Conservation (phyloP, 1,140 invertebrate genomes). For the Cotesia typhae region DNA sequence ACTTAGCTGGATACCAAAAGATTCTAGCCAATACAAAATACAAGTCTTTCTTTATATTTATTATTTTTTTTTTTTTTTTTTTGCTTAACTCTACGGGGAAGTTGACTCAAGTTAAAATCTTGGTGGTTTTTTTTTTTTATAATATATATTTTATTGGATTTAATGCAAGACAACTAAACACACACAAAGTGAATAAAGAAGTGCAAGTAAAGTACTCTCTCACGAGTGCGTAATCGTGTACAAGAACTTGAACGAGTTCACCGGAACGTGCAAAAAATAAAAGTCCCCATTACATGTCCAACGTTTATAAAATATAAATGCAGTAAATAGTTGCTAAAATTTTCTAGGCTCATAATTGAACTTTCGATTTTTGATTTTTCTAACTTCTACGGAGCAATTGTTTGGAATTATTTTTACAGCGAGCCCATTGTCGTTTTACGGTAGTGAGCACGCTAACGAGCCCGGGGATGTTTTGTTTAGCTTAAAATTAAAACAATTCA, state of each 20-base stretch:
- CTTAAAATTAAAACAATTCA: background rate
- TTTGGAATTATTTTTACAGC: constrained; percentile 30
- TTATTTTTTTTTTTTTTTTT: too few species aligned
- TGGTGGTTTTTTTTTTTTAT: background rate
- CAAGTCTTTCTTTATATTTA: too few species aligned
- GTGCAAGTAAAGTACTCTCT: constrained; percentile 12
- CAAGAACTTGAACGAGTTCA: constrained; percentile 18
- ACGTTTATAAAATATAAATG: too few species aligned
- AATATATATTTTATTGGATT: too few species aligned
- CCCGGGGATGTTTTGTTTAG: constrained; percentile 35
- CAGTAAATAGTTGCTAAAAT: too few species aligned
- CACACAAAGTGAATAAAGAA: background rate
- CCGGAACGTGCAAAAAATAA: background rate
- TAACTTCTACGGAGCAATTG: constrained; percentile 1
- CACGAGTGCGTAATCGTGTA: constrained; percentile 17
- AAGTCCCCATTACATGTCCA: background rate
- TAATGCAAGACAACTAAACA: background rate
- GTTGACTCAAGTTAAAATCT: too few species aligned
- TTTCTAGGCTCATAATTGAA: too few species aligned
- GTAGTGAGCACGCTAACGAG: constrained; percentile 44
- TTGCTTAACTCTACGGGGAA: too few species aligned
- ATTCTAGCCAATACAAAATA: too few species aligned
- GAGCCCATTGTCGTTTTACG: constrained; percentile 46
- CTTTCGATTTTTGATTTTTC: background rate
- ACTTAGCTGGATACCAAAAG: too few species aligned